Evolutionary conservation across 1,140 invertebrate species (phyloP), one percentile per base, ranked within the genome.

Genomic region (Achroia grisella): DNA sequence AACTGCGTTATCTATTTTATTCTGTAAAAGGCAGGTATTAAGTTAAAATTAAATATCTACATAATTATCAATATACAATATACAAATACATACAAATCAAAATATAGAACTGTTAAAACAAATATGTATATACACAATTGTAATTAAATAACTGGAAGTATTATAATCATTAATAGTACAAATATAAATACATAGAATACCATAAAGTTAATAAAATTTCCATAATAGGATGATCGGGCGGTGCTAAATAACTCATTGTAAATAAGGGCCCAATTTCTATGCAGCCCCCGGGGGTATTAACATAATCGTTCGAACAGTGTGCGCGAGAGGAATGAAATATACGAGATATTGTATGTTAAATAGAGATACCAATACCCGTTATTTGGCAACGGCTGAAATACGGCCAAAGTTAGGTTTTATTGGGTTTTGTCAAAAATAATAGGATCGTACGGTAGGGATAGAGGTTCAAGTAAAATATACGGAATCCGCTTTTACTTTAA

Each of bases 251-350:
- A 73, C 61, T 79, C 71, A 66, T 71, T 71, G 71, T 70, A 72
- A 71, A 74, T 76, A 74, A 79, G 59, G 52, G 60, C 62, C 71
- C 71, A 74, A 76, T 79, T 76, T 71, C 62, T 79, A 79, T 79
- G 76, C 75, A 64, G 53, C 48, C 57, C 51, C 8, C 14, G 17
- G 17, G 17, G 17, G 53, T 49, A 72, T 74, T 71, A 78, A 68
- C 62, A 72, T 79, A 74, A 79, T 72, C 65, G 68, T 23, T 23
- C 17, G 17, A 23, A 23, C 17, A 23, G 17, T 3, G 17, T 23
- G 17, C 17, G 17, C 17, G 48, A 62, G 39, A 54, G 30, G 30
- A 51, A 57, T 4, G 30, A 36, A 8, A 48, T 14, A 43, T 43
- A 8, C 10, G 12, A 17, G 6, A 12, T 8, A 9, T 8, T 14